Evolutionary conservation across 1,140 invertebrate species (phyloP), one percentile per base, ranked within the genome.

Genomic region (Frieseomelitta varia): DNA sequence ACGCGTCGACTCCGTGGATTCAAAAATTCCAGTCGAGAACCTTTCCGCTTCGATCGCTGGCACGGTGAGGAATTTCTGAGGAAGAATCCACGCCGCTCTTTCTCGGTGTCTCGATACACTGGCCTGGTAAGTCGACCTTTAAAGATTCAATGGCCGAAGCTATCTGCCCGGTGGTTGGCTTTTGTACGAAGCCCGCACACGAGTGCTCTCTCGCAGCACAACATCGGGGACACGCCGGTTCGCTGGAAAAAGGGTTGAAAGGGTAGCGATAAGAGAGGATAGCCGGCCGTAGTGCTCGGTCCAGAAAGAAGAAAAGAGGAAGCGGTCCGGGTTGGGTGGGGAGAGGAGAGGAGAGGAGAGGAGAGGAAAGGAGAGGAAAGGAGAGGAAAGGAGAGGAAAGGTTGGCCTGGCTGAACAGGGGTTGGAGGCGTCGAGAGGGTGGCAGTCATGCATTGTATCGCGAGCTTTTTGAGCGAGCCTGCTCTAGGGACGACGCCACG

Each of bases 401-500:
- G 61, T 56, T 63, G 76, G 77, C 55, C 61, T 47, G 78, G 88
- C 79, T 79, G 84, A 81, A 30, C 58, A 65, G 82, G 78, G 83
- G 61, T 71, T 74, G 75, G 34, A 53, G 58, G 69, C 39, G 61
- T 34, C 58, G 55, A 51, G 55, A 51, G 53, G 85, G 83, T 79
- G 73, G 86, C 56, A 27, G 78, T 85, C 88, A 84, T 90, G 86
- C 88, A 92, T 92, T 92, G 91, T 94, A 93, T 94, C 92, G 95
- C 93, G 91, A 94, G 93, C 91, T 92, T 93, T 95, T 94, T 93
- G 93, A 95, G 93, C 93, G 92, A 93, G 85, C 63, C 81, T 79
- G 91, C 90, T 92, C 82, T 84, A 87, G 91, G 84, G 63, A 81
- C 85, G 82, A 84, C 85, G 89, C 86, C 88, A 81, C 56, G 65